Percentiles rank a stretch among this genome's conserved stretches.
Evolutionary conservation across 2,888 invertebrate genomes (phyloP).

Genomic region (Stenchaetothrips biformis): DNA sequence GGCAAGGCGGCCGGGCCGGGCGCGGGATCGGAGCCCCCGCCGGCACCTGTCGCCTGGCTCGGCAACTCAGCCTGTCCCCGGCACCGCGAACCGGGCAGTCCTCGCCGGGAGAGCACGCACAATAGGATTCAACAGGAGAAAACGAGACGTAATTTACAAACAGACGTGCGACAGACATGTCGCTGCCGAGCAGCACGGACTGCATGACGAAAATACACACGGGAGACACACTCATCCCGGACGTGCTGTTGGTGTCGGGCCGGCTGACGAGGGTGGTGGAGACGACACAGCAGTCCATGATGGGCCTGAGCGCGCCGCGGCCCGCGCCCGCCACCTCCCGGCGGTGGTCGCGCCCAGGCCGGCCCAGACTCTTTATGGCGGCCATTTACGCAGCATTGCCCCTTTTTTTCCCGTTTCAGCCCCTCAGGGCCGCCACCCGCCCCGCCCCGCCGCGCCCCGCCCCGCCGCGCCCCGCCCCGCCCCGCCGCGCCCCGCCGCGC

Average conservation of each 20-base stretch:
- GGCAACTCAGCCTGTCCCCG: too few relatives aligned
- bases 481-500: neutral
- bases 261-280: too few relatives aligned
- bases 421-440: neutral
- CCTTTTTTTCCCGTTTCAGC: neutral
- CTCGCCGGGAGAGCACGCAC: too few relatives aligned
- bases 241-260: too few relatives aligned
- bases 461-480: neutral
- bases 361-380: neutral
- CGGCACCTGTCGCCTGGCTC: neutral
- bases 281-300: neutral
- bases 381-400: conserved; percentile 1
- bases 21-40: neutral
- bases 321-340: neutral
- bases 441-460: neutral
- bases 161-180: too few relatives aligned
- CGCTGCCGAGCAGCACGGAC: neutral
- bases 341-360: neutral
- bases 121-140: too few relatives aligned
- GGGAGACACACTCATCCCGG: too few relatives aligned
- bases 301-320: neutral
- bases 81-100: too few relatives aligned
- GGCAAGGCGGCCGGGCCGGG: neutral
- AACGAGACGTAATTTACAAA: too few relatives aligned
- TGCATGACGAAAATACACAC: neutral